Evolutionary conservation across 2,797 vertebrate species (phyloP).

Genomic region (Cyclopterus lumpus): DNA sequence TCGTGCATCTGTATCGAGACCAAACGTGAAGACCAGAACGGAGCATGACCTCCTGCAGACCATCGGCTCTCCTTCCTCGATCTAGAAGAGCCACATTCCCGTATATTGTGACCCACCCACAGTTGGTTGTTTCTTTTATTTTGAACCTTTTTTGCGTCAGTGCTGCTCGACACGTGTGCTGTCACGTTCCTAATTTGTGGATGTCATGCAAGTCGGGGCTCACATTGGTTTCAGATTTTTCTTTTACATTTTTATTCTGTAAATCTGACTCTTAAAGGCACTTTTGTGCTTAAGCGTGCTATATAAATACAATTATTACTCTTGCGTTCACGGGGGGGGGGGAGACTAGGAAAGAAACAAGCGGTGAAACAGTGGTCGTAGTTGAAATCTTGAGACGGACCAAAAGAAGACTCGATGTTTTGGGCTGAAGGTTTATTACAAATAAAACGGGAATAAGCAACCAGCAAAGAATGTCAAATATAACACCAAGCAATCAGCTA

Average conservation of each 20-base stretch:
- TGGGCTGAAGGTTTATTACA: too few relatives aligned
- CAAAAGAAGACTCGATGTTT: background rate
- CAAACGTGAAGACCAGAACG: background rate
- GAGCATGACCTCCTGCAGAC: background rate
- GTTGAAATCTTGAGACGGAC: background rate
- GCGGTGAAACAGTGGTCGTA: background rate
- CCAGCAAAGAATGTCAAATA: background rate
- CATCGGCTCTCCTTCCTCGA: background rate
- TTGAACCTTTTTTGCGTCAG: background rate
- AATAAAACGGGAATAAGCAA: background rate
- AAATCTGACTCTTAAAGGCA: background rate
- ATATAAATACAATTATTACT: background rate
- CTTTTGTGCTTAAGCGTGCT: background rate
- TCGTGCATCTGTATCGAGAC: background rate
- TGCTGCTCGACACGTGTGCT: background rate
- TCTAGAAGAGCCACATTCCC: background rate
- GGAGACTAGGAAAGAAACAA: background rate
- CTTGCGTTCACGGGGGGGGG: too few relatives aligned
- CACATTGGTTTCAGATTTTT: background rate
- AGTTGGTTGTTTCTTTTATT: background rate
- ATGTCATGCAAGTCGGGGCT: background rate
- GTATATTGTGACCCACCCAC: background rate
- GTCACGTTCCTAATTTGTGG: background rate
- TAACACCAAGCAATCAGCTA: background rate
- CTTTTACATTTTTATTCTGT: background rate